A percentile compares a stretch with the other conserved stretches of the same genome.
These are phyloP conservation scores for Tetheella fluctuosa DNA, from an alignment of 2,888 invertebrate species.

Conservation along the genomic window DNA sequence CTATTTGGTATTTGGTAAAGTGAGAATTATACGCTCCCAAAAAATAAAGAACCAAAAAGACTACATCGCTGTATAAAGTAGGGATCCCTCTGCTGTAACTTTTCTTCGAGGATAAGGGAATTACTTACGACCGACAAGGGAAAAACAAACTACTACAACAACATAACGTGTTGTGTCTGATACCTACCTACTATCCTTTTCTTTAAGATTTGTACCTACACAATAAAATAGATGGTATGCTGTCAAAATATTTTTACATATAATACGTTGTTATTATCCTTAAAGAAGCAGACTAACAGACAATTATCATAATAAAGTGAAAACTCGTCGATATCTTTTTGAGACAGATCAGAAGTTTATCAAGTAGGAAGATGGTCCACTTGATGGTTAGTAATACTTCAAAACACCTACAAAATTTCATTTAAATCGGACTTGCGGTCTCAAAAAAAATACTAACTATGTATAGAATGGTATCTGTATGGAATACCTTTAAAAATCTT, in stretches of 20 bases:
- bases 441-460: too few relatives aligned
- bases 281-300: too few relatives aligned
- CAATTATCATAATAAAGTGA: too few relatives aligned
- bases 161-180: constrained; percentile 64
- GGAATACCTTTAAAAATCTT: too few relatives aligned
- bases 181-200: constrained; percentile 34
- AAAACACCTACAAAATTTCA: too few relatives aligned
- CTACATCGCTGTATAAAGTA: constrained; percentile 61
- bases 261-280: too few relatives aligned
- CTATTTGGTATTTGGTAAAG: constrained; percentile 67
- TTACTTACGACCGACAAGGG: constrained; percentile 73
- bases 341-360: too few relatives aligned
- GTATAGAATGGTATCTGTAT: too few relatives aligned
- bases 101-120: constrained; percentile 68
- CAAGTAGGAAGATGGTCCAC: too few relatives aligned
- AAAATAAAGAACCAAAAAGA: constrained; percentile 60
- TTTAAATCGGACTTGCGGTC: too few relatives aligned
- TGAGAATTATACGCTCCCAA: constrained; percentile 74
- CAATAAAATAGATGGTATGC: constrained; percentile 23
- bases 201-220: constrained; percentile 41
- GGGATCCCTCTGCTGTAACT: constrained; percentile 66
- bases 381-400: too few relatives aligned
- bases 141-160: constrained; percentile 71
- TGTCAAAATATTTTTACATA: constrained; percentile 13
- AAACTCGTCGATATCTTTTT: too few relatives aligned